phyloP scores from a whole-genome alignment of 2,113 vertebrate species.

The Rhizomys pruinosus region DNA sequence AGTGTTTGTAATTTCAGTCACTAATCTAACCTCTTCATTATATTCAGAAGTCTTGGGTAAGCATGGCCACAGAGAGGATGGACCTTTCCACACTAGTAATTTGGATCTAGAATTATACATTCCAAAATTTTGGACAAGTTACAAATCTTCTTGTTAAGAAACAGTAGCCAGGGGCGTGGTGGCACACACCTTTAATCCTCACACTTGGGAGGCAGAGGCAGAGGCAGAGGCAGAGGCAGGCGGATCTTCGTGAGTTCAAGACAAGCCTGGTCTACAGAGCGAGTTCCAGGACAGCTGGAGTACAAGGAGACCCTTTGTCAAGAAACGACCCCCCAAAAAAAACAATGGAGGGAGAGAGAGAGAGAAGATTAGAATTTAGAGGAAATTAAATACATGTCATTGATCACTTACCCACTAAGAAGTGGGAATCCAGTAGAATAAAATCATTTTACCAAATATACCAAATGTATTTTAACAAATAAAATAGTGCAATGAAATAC shows the following conservation, averaged over 20 bases:
- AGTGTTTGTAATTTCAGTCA: neutral
- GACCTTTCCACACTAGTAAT: neutral
- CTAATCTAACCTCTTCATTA: neutral
- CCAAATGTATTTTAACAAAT: neutral
- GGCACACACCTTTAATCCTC: no score
- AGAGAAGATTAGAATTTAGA: accelerated
- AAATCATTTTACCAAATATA: neutral
- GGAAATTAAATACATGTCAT: neutral
- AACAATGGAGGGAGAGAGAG: accelerated
- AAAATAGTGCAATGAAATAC: neutral
- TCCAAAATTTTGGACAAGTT: neutral
- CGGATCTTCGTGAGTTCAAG: no score
- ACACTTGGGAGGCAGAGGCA: no score
- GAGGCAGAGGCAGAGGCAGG: no score
- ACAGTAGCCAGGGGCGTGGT: accelerated
- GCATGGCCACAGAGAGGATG: neutral
- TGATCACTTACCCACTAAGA: neutral
- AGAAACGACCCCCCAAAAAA: no score
- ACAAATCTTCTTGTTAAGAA: neutral
- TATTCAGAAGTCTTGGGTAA: neutral
- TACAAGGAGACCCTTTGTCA: no score
- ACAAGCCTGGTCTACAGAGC: no score
- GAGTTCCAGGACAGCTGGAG: no score
- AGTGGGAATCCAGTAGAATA: neutral
- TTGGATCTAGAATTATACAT: neutral